Evolutionary conservation across 1,140 invertebrate species (phyloP).

Genomic region (Pantala flavescens): DNA sequence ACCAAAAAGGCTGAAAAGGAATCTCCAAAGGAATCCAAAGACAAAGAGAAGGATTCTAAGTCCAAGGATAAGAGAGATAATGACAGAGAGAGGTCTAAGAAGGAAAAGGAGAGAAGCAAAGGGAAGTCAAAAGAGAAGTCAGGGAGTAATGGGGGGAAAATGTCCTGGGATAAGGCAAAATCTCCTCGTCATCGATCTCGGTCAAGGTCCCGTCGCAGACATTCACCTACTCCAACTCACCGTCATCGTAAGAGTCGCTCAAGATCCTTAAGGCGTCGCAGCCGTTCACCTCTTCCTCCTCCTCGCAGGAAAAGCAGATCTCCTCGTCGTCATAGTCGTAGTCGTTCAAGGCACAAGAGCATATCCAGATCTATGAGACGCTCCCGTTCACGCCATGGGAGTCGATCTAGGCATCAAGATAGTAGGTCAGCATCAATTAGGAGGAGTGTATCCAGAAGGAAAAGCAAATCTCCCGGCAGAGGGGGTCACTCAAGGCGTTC

Average conservation of each 20-base stretch:
- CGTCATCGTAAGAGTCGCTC: background rate
- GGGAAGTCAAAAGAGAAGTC: background rate
- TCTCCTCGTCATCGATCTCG: background rate
- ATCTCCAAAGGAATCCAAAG: background rate
- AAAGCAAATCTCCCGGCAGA: background rate
- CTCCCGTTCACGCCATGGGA: background rate
- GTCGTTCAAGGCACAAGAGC: background rate
- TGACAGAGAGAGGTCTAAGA: background rate
- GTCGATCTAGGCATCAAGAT: background rate
- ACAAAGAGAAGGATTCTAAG: background rate
- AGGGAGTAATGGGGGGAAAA: background rate
- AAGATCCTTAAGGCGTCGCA: background rate
- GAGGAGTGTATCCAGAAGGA: background rate
- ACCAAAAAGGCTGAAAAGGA: background rate
- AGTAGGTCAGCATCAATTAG: background rate
- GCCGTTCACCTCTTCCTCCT: background rate
- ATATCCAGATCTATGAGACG: background rate
- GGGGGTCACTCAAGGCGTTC: background rate
- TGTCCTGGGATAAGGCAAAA: background rate
- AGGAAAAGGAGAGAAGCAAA: background rate
- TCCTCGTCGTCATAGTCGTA: background rate
- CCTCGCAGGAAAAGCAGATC: background rate
- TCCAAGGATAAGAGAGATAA: background rate
- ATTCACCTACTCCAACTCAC: background rate
- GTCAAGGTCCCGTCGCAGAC: background rate